Conservation (phyloP, 2,113 vertebrate species). For the Tetraodon nigroviridis region DNA sequence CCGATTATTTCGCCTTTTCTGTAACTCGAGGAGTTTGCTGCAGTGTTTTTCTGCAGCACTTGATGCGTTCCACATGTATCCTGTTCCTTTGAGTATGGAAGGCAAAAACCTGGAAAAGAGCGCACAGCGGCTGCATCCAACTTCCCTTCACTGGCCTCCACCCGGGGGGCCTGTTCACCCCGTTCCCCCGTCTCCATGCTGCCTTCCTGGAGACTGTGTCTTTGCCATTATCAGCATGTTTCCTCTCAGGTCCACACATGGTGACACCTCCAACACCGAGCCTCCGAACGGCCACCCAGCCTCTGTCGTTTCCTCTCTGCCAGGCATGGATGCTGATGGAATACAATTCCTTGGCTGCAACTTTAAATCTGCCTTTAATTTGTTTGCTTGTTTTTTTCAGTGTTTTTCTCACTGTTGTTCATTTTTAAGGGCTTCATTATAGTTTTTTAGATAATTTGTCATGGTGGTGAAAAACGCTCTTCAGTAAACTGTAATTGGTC, state of each 20-base stretch:
- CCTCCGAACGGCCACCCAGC: conserved; percentile 47
- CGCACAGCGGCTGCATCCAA: conserved; percentile 20
- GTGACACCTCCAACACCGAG: conserved; percentile 46
- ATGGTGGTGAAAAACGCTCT: neutral
- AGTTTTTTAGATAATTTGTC: neutral
- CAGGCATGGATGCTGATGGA: conserved; percentile 47
- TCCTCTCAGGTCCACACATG: conserved; percentile 48
- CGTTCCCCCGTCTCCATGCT: too few species aligned
- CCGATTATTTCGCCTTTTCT: neutral
- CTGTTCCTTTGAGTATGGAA: conserved; percentile 28
- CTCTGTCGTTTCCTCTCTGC: conserved; percentile 57
- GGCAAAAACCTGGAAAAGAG: conserved; percentile 32
- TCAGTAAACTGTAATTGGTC: neutral
- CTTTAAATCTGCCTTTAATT: conserved; percentile 22
- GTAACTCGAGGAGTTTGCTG: neutral
- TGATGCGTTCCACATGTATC: conserved; percentile 43
- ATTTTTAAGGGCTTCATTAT: conserved; percentile 1
- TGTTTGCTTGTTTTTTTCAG: conserved; percentile 23
- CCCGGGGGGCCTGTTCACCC: conserved; percentile 17
- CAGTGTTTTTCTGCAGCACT: conserved; percentile 3
- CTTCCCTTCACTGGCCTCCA: conserved; percentile 27
- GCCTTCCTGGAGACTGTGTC: neutral
- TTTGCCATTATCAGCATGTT: conserved; percentile 39
- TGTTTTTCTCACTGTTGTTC: neutral
- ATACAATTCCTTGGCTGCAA: conserved; percentile 54